Evolutionary conservation across 1,140 invertebrate species (phyloP).

Genomic region (Cydia amplana): DNA sequence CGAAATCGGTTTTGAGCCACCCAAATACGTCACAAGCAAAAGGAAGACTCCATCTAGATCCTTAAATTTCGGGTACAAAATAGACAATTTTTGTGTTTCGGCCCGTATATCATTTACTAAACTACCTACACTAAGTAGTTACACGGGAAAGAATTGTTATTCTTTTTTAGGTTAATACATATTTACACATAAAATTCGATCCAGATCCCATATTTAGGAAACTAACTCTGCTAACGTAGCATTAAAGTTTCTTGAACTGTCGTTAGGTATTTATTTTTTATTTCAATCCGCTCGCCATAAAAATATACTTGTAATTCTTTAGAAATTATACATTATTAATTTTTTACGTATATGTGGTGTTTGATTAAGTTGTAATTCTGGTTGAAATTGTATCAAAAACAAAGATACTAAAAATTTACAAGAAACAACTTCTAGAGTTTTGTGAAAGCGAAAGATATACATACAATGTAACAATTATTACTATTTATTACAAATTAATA

Average conservation of each 20-base stretch:
- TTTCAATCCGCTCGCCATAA: not conserved
- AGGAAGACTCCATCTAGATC: too few relatives aligned
- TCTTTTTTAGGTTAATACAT: not conserved
- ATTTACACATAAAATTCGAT: not conserved
- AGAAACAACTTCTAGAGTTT: slow-evolving; percentile 30
- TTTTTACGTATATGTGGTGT: slow-evolving; percentile 6
- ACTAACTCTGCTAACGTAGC: not conserved
- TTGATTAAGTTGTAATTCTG: slow-evolving; percentile 26
- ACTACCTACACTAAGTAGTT: too few relatives aligned
- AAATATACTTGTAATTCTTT: not conserved
- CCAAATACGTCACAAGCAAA: too few relatives aligned
- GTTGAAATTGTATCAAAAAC: slow-evolving; percentile 21
- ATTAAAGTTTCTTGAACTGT: too few relatives aligned
- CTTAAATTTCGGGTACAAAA: too few relatives aligned
- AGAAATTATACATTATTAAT: not conserved
- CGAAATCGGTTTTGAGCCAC: too few relatives aligned
- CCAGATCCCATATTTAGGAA: not conserved
- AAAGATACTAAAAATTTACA: not conserved
- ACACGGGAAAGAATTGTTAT: slow-evolving; percentile 37
- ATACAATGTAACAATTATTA: slow-evolving; percentile 50
- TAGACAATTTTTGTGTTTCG: too few relatives aligned
- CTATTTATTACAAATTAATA: slow-evolving; percentile 53
- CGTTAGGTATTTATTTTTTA: not conserved
- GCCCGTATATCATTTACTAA: not conserved
- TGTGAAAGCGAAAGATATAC: slow-evolving; percentile 44